Conservation (phyloP, 1,140 invertebrate species). For the Trigoniulus corallinus region DNA sequence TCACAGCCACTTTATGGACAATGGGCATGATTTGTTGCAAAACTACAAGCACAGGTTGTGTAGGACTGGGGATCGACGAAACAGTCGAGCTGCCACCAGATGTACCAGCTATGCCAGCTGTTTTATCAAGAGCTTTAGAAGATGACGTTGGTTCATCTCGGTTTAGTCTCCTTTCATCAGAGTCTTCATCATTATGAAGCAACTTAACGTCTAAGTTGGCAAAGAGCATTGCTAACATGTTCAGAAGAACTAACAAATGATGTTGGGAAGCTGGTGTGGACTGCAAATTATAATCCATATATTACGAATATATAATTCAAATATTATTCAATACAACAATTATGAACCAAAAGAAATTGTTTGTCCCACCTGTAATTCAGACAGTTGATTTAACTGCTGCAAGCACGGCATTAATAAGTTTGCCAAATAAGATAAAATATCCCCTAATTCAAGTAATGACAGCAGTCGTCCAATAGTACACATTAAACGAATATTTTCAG, state of each 20-base stretch:
- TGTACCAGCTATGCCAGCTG: too few species aligned
- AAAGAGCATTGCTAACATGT: slow-evolving; percentile 52
- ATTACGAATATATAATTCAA: too few species aligned
- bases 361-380: slow-evolving; percentile 18
- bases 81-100: slow-evolving; percentile 1
- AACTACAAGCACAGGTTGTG: slow-evolving; percentile 33
- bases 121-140: background rate
- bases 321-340: too few species aligned
- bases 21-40: slow-evolving; percentile 42
- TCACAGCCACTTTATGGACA: slow-evolving; percentile 32
- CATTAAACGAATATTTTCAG: slow-evolving; percentile 53
- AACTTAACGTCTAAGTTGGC: slow-evolving; percentile 37
- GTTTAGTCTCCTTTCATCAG: slow-evolving; percentile 10
- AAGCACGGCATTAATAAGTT: slow-evolving; percentile 47
- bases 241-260: slow-evolving; percentile 41
- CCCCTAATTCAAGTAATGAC: slow-evolving; percentile 41
- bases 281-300: too few species aligned
- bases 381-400: slow-evolving; percentile 37
- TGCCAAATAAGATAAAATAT: slow-evolving; percentile 49
- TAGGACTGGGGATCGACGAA: slow-evolving; percentile 11
- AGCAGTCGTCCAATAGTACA: slow-evolving; percentile 54
- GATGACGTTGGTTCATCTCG: slow-evolving; percentile 6
- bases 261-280: too few species aligned
- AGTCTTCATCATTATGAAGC: slow-evolving; percentile 14
- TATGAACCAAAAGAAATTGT: too few species aligned